Conservation (phyloP, 2,888 invertebrate genomes). For the Acanthosepion pharaonis region DNA sequence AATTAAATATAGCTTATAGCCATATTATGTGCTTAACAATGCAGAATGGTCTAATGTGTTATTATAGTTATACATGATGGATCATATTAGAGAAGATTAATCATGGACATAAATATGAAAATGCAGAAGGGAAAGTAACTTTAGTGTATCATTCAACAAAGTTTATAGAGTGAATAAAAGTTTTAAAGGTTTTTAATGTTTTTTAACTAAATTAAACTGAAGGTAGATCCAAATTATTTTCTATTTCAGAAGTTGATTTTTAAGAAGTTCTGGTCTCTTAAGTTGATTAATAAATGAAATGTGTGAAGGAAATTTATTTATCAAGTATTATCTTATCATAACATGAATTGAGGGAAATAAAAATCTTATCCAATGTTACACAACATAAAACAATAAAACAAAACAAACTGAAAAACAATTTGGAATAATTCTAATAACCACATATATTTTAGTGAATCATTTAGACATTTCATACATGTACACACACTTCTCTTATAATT, state of each 20-base stretch:
- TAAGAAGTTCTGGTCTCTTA: not conserved
- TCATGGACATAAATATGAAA: too few species aligned
- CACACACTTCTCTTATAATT: too few species aligned
- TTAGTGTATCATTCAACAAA: too few species aligned
- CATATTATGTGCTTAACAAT: too few species aligned
- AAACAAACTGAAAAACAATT: not conserved
- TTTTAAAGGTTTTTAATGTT: not conserved
- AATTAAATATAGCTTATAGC: too few species aligned
- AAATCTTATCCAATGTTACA: not conserved
- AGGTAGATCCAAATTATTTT: not conserved
- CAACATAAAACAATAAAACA: not conserved
- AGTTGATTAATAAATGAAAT: slow-evolving; percentile 8
- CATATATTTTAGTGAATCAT: too few species aligned
- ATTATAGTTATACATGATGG: too few species aligned
- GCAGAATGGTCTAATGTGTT: too few species aligned
- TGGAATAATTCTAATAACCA: not conserved
- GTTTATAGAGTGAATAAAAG: not conserved
- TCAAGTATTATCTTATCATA: not conserved
- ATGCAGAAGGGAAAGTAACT: too few species aligned
- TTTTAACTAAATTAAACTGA: not conserved
- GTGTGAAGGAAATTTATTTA: too few species aligned
- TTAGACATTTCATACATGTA: too few species aligned
- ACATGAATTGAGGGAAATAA: not conserved
- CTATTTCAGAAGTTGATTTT: not conserved
- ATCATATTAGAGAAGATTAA: too few species aligned